These are phyloP conservation scores for Hirtodrosophila trivittata DNA, from an alignment of 2,888 invertebrate species.

Conservation along the genomic window DNA sequence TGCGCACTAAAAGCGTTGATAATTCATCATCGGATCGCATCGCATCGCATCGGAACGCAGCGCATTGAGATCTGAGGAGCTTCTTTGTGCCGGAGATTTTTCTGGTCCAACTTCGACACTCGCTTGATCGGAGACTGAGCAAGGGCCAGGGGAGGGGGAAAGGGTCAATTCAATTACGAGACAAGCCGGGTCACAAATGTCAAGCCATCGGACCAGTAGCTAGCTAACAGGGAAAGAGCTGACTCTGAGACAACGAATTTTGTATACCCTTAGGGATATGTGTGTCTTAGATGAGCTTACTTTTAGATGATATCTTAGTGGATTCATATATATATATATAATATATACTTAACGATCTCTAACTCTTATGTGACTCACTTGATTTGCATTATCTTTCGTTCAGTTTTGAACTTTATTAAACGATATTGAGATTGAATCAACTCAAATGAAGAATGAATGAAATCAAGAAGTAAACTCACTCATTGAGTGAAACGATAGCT, in stretches of 20 bases:
- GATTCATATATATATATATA: no score
- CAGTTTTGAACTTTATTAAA: no score
- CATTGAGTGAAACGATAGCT: no score
- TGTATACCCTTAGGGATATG: constrained; percentile 22
- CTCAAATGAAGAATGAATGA: no score
- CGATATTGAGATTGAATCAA: no score
- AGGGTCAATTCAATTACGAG: constrained; percentile 49
- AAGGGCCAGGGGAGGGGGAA: no score
- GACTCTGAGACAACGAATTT: neutral
- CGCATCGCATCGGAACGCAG: constrained; percentile 3
- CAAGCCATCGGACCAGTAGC: constrained; percentile 17
- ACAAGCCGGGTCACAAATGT: constrained; percentile 37
- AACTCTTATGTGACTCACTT: no score
- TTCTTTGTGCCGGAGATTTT: constrained; percentile 22
- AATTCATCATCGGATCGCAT: constrained; percentile 45
- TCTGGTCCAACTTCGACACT: neutral
- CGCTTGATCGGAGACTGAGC: constrained; percentile 1
- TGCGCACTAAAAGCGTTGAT: constrained; percentile 45
- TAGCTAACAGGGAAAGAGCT: neutral
- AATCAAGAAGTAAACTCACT: no score
- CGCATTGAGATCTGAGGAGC: constrained; percentile 24
- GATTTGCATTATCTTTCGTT: no score
- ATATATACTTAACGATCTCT: no score
- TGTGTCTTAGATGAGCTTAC: no score
- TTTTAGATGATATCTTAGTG: no score